Evolutionary conservation across 2,113 vertebrate species (phyloP), one percentile per base, ranked within the genome.

Genomic region (Lanius ludovicianus): DNA sequence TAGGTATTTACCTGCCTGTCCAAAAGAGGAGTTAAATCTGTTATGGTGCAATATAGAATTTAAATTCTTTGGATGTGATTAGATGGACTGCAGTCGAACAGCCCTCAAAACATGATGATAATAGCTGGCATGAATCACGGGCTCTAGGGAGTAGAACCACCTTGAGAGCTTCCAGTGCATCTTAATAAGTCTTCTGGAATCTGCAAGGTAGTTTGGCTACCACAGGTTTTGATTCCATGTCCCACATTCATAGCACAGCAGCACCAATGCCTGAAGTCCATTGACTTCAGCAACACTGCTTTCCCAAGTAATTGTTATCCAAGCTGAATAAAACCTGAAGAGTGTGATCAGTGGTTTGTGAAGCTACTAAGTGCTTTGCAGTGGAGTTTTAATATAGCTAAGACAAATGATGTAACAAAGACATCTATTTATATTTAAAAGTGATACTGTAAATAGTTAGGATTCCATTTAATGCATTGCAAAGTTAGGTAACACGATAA

Each of bases 51-150:
- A 50, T 68, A n/a, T 16, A 87, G 57, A 85, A 71, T 76, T 41
- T 1, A 78, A 87, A 84, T 75, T 39, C 8, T 68, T 76, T 57
- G 31, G 53, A 65, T 53, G 23, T 56, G 14, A 75, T 3, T 13
- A 87, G 49, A 69, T 23, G 41, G 24, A 69, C 57, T 60, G 37
- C 37, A 46, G n/a, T 33, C 6, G 5, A 92, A 75, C 52, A 81
- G 6, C 50, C 65, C n/a, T 83, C 20, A 6, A 88, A 87, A 42
- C 33, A 49, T 56, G 74, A 57, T 80, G 55, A 42, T 68, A 90
- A 78, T 62, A 85, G 49, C 41, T 57, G 57, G 20, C n/a, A 89
- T 89, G 87, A 92, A 85, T 79, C 87, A 73, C 84, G 95, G 92
- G 53, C 22, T 89, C n/a, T 89, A 41, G 28, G 73, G 67, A 89